These are phyloP conservation scores for Sminthurinus aureus DNA, from an alignment of 2,888 invertebrate species.

Conservation along the genomic window DNA sequence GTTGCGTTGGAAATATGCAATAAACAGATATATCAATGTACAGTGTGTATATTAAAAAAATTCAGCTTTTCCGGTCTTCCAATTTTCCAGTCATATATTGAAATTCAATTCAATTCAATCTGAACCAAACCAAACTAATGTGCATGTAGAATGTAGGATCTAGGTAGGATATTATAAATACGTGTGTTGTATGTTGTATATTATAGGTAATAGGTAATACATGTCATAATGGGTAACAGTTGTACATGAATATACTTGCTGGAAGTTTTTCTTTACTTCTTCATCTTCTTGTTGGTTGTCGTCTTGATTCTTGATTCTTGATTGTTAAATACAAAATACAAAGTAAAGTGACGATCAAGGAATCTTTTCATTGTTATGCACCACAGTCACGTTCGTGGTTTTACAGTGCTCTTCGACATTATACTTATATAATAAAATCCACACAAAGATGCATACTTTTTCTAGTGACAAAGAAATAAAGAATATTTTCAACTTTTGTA, in stretches of 20 bases:
- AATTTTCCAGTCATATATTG: background rate
- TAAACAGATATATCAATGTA: no score
- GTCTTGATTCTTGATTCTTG: background rate
- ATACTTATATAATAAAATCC: no score
- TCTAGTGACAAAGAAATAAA: no score
- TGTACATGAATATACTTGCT: background rate
- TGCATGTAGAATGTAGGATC: background rate
- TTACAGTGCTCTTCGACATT: constrained; percentile 26
- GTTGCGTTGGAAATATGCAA: no score
- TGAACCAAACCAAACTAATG: no score
- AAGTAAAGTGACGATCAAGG: constrained; percentile 28
- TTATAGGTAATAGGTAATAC: background rate
- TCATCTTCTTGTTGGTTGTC: background rate
- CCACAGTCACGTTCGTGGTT: constrained; percentile 44
- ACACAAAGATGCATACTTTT: background rate
- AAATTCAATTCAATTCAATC: background rate
- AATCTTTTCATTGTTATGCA: constrained; percentile 38
- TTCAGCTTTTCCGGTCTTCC: no score
- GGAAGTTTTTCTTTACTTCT: background rate
- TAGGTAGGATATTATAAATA: background rate
- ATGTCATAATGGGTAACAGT: background rate
- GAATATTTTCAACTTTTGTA: no score
- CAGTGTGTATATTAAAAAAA: no score
- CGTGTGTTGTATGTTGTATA: background rate
- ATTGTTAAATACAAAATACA: no score